Evolutionary conservation across 2,113 vertebrate species (phyloP), one percentile per base, ranked within the genome.

Genomic region (Microtus montanus): DNA sequence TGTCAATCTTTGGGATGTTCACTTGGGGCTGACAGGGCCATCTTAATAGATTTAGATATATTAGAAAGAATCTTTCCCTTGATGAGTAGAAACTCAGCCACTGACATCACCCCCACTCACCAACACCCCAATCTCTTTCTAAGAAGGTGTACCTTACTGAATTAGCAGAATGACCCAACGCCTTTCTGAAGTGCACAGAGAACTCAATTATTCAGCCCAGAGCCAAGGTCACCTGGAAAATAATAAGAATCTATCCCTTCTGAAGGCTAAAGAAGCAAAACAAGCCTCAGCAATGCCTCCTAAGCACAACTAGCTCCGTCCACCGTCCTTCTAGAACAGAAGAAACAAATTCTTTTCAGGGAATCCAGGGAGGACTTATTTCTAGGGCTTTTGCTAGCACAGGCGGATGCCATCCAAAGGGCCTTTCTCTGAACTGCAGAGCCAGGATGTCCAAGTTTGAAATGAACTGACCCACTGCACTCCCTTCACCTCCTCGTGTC

Each of bases 221-320:
- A 93, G 38, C 9, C 6, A 79, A 70, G 35, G 38, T 0, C 2
- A 13, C 4, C 4, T 63, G 66, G 47, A 75, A 49, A 12, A 82
- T 14, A 52, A 20, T 38, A 58, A 14, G 20, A n/a, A 26, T 17
- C 58, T 74, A 52, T 64, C 28, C 49, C n/a, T n/a, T n/a, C n/a
- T 74, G 30, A 82, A 71, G 63, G 54, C 30, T 74, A 13, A 66
- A 19, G 61, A 77, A 1, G 24, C 30, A 5, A 54, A 79, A 58
- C 8, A 20, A 38, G 44, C 66, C 4, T 15, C 0, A 0, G 13
- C 12, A 4, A 41, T 2, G 3, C 73, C 61, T 82, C 84, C 12
- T 7, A 13, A 75, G 52, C 78, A 64, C 41, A 70, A 7, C 38
- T 68, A 68, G 5, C 61, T 78, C 41, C 11, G 7, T 33, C 52